These are phyloP conservation scores for Otocyon megalotis DNA, from an alignment of 2,113 vertebrate genomes.

Conservation along the genomic window DNA sequence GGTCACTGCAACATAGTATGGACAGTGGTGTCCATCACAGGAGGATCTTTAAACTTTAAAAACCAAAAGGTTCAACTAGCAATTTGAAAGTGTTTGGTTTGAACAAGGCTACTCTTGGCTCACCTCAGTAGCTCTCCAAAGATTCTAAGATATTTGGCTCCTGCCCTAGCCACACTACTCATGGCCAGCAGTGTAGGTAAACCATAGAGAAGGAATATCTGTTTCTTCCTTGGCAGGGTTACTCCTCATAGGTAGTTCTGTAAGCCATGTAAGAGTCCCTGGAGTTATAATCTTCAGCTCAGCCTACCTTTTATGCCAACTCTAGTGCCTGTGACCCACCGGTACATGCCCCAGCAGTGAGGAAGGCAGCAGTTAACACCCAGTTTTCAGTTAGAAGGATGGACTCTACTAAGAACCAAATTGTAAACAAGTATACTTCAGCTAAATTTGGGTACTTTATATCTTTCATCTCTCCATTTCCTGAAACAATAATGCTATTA, in stretches of 20 bases:
- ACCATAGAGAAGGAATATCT: not conserved
- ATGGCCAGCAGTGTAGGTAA: not conserved
- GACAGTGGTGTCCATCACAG: not conserved
- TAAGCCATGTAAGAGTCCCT: too few species aligned
- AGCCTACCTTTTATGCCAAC: not conserved
- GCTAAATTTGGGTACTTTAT: not conserved
- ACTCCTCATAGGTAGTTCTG: not conserved
- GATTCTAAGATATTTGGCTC: not conserved
- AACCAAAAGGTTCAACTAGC: too few species aligned
- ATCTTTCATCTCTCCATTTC: not conserved
- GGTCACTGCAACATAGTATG: too few species aligned
- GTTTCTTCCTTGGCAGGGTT: not conserved
- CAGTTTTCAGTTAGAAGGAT: too few species aligned
- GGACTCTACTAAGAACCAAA: too few species aligned
- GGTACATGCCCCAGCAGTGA: too few species aligned
- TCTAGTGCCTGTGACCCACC: not conserved
- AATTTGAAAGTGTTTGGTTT: not conserved
- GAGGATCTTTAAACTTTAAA: not conserved
- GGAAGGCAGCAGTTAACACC: not conserved
- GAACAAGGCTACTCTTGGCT: not conserved
- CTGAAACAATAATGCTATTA: not conserved
- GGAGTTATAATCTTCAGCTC: not conserved
- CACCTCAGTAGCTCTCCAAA: not conserved
- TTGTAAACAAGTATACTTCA: not conserved
- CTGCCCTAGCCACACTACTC: not conserved